phyloP scores from a whole-genome alignment of 2,797 vertebrate species.

The Molossus molossus region DNA sequence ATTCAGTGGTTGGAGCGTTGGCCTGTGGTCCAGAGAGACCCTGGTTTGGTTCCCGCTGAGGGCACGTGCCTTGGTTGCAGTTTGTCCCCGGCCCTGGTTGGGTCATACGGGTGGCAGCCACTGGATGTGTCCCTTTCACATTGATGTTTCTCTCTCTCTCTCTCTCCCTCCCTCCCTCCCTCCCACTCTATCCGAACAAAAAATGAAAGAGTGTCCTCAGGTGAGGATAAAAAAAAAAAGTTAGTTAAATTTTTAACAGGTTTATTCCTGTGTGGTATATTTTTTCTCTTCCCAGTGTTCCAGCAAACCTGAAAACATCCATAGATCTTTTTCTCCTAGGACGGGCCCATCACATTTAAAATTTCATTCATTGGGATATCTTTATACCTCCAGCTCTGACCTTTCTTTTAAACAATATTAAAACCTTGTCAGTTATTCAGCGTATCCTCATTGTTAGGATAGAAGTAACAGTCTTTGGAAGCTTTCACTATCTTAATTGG shows the following conservation, averaged over 20 bases:
- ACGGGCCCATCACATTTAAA: not conserved
- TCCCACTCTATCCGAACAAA: too few relatives aligned
- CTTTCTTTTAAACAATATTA: not conserved
- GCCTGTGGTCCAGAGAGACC: too few relatives aligned
- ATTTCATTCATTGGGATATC: not conserved
- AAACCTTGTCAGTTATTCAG: not conserved
- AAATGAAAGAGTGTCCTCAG: too few relatives aligned
- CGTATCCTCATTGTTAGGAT: not conserved
- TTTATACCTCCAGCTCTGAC: not conserved
- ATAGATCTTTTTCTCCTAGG: not conserved
- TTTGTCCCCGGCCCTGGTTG: too few relatives aligned
- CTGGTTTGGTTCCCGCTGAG: too few relatives aligned
- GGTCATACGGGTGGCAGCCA: too few relatives aligned
- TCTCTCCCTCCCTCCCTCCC: too few relatives aligned
- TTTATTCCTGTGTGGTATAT: not conserved
- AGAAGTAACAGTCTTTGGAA: not conserved
- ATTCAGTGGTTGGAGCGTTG: too few relatives aligned
- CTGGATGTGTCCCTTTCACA: too few relatives aligned
- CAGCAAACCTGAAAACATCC: not conserved
- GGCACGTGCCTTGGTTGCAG: too few relatives aligned
- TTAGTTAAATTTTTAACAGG: constrained; percentile 27
- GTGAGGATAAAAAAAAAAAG: not conserved
- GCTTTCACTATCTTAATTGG: not conserved
- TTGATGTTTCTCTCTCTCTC: too few relatives aligned
- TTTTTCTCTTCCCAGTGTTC: not conserved